phyloP scores from a whole-genome alignment of 2,797 vertebrate genomes.

The Brachyalestes nurse region DNA sequence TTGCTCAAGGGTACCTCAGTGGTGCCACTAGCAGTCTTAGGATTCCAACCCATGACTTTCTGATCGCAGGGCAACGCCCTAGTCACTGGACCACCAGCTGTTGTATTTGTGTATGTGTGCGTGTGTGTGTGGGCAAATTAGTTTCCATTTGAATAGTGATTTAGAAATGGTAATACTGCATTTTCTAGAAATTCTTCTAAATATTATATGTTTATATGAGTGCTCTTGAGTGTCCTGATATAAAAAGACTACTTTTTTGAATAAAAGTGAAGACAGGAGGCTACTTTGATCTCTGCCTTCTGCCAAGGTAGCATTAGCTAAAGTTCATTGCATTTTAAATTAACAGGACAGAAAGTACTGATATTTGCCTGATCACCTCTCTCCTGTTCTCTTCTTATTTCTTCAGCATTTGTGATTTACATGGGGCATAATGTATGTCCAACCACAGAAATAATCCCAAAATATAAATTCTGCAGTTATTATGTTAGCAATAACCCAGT shows the following conservation, averaged over 20 bases:
- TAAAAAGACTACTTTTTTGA: neutral
- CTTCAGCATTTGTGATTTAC: neutral
- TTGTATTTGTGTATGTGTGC: too few relatives aligned
- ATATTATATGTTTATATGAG: neutral
- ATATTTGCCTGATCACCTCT: constrained; percentile 73
- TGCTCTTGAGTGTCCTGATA: neutral
- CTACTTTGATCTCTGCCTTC: neutral
- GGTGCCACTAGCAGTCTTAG: too few relatives aligned
- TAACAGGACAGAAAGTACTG: constrained; percentile 76
- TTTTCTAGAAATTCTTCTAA: neutral
- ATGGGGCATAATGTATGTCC: neutral
- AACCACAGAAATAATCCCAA: neutral
- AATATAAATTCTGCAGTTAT: constrained; percentile 18
- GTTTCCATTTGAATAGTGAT: too few relatives aligned
- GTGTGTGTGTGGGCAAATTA: too few relatives aligned
- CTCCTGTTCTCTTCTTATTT: neutral
- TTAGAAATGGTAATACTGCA: neutral
- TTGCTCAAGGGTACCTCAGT: too few relatives aligned
- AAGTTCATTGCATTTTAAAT: constrained; percentile 75
- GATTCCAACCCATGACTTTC: too few relatives aligned
- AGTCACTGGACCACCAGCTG: too few relatives aligned
- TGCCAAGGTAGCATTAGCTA: neutral
- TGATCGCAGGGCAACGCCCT: too few relatives aligned
- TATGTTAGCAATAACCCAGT: constrained; percentile 10
- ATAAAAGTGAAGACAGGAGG: neutral